A percentile compares a stretch with the other conserved stretches of the same genome.
These are phyloP conservation scores for Pteronura brasiliensis DNA, from an alignment of 2,113 vertebrate species.

Conservation along the genomic window DNA sequence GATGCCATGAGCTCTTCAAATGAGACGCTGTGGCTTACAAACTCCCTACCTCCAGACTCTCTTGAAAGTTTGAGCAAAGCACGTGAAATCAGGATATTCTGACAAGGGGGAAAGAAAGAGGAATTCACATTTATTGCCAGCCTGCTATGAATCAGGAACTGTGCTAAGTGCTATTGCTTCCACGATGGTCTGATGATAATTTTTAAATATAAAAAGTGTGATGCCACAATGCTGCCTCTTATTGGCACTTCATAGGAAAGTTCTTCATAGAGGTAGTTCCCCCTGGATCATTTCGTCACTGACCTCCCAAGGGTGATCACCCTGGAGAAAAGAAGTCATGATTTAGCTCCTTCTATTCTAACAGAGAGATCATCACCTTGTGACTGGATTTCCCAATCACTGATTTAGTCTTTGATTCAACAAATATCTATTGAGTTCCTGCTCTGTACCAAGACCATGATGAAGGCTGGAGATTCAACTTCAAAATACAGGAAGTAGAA, in stretches of 20 bases:
- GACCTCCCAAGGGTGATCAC: background rate
- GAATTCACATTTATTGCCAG: background rate
- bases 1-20: background rate
- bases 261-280: background rate
- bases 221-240: background rate
- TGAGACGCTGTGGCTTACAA: background rate
- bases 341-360: background rate
- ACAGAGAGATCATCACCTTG: background rate
- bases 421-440: background rate
- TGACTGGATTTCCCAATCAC: background rate
- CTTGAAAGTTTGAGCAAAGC: background rate
- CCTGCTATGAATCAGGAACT: background rate
- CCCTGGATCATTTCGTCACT: background rate
- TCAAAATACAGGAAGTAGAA: background rate
- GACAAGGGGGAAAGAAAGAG: background rate
- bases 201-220: background rate
- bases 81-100: background rate
- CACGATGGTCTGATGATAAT: background rate
- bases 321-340: background rate
- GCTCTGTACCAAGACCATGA: background rate
- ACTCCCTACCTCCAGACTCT: background rate
- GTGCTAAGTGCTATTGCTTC: background rate
- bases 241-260: background rate
- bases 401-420: constrained; percentile 2
- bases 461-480: background rate